Conservation (phyloP, 2,797 vertebrate genomes). For the Oreonectes daqikongensis region DNA sequence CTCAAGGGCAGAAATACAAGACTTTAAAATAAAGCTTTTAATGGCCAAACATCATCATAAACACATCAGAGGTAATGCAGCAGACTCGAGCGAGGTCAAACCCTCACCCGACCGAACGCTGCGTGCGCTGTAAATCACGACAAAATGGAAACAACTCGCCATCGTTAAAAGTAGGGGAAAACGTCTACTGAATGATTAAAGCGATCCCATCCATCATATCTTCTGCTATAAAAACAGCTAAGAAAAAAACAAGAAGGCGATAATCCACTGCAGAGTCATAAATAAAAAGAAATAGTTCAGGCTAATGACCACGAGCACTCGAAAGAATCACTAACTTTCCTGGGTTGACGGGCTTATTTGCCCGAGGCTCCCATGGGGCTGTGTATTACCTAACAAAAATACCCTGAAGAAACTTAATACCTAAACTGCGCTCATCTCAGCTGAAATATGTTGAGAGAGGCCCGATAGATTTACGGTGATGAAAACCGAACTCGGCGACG, state of each 20-base stretch:
- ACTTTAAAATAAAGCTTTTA: constrained; percentile 30
- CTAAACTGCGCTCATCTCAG: constrained; percentile 61
- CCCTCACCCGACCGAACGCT: constrained; percentile 59
- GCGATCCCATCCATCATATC: constrained; percentile 31
- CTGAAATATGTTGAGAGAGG: constrained; percentile 50
- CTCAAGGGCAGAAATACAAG: constrained; percentile 11
- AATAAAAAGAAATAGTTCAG: constrained; percentile 73
- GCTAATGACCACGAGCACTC: constrained; percentile 72
- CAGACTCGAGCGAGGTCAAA: constrained; percentile 26
- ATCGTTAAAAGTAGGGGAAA: constrained; percentile 31
- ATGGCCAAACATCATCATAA: constrained; percentile 40
- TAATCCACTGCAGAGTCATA: constrained; percentile 71
- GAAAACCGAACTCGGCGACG: constrained; percentile 59
- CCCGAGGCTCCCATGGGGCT: constrained; percentile 19
- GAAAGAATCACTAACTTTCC: constrained; percentile 54
- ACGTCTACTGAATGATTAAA: constrained; percentile 44
- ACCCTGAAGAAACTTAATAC: constrained; percentile 69
- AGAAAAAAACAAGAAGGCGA: constrained; percentile 52
- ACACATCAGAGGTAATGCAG: constrained; percentile 22
- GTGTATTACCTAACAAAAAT: constrained; percentile 71
- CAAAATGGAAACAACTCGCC: constrained; percentile 57
- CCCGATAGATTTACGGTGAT: constrained; percentile 67
- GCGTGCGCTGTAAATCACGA: constrained; percentile 69
- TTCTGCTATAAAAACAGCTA: not conserved
- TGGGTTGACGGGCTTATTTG: constrained; percentile 21